Base-by-base conservation (phyloP, 2,113 vertebrate species). In the Trogon melanurus region DNA sequence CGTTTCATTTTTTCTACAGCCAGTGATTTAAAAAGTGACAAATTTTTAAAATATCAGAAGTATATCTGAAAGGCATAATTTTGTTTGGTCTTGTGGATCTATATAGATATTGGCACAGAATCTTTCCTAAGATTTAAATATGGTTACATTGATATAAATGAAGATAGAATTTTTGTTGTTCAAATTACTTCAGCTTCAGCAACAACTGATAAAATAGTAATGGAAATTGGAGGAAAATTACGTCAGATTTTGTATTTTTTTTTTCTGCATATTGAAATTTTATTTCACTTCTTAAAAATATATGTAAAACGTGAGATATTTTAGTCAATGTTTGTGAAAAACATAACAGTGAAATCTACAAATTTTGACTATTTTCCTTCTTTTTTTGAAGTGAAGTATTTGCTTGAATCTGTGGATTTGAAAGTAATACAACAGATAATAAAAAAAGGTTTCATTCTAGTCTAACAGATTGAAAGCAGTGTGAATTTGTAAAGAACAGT, bases 1-100 rank as follows among this genome's bases (percentile, higher is more conserved):
- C 67, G 53, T 74, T 69, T 86, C 81, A 45, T 93, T 56, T n/a
- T 78, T 88, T 86, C 65, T 84, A 80, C 50, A 72, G 25, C 4
- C 18, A 65, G 36, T 65, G 57, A 82, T 81, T 78, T 89, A 34
- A 91, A 94, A 87, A 82, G 53, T 3, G 16, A n/a, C 16, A 82
- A 62, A 45, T 76, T 34, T 88, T 85, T n/a, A 88, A 56, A 93
- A 47, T 95, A 79, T 45, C 85, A 75, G 54, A 91, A 79, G 29
- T 76, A 47, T 26, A 84, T 48, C 34, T 70, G 73, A 82, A 95
- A 61, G 58, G 10, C 71, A 23, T 73, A 72, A 78, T 10, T 47
- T 1, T 53, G 23, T 79, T 34, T 66, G 51, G 80, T 67, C 47
- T 29, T 73, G 9, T 50, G 32, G 29, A 45, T 58, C 10, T 74